These are phyloP conservation scores for Rotaria sp. DNA, from an alignment of 2,888 invertebrate species.

Conservation along the genomic window DNA sequence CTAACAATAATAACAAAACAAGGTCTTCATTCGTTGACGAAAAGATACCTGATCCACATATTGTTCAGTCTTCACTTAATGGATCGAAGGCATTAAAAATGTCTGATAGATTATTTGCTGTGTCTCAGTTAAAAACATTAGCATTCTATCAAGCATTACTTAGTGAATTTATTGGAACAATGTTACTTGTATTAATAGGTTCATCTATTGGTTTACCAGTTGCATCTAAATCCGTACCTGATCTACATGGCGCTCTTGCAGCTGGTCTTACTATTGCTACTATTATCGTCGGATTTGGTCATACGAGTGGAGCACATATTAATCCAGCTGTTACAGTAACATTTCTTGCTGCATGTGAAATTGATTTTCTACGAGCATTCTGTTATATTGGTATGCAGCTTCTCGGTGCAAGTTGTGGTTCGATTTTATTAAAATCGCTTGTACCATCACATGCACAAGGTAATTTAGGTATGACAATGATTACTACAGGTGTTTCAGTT, in stretches of 20 bases:
- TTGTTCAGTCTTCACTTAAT: neutral
- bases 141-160: constrained; percentile 40
- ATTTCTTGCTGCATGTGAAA: constrained; percentile 31
- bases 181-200: constrained; percentile 29
- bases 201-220: constrained; percentile 24
- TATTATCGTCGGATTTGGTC: constrained; percentile 32
- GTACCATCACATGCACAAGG: neutral
- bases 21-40: neutral
- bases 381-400: constrained; percentile 36
- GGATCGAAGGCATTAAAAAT: neutral
- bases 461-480: constrained; percentile 33
- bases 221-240: neutral
- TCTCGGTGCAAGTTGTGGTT: constrained; percentile 32
- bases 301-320: constrained; percentile 33
- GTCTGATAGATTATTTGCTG: neutral
- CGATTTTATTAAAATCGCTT: constrained; percentile 1
- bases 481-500: constrained; percentile 16
- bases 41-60: neutral
- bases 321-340: constrained; percentile 38
- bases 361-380: constrained; percentile 33
- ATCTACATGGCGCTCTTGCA: constrained; percentile 33
- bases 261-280: constrained; percentile 31
- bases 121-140: neutral
- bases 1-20: neutral
- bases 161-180: constrained; percentile 36